Evolutionary conservation across 2,797 vertebrate species (phyloP), one percentile per base, ranked within the genome.

Genomic region (Trachops cirrhosus): DNA sequence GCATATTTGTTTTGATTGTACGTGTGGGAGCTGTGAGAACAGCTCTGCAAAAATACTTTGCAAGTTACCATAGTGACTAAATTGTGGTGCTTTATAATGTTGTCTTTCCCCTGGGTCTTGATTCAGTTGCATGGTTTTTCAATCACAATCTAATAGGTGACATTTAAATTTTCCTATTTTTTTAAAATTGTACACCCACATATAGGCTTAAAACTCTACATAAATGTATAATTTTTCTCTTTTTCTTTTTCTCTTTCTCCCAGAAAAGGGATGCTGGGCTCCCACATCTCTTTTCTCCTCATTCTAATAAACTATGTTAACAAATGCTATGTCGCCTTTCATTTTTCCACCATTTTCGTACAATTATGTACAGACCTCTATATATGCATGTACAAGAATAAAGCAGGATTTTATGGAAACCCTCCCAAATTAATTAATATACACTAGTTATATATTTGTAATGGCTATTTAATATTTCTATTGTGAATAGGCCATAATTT

Each of bases 1-100:
- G 86, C 88, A 67, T 96, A 96, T 98, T 98, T 97, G 86, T 97
- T 98, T 98, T 98, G 86, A 93, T 98, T 93, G 89, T 95, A 74
- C 97, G 0, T 50, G 34, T 97, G 96, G 91, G 97, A 98, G 96
- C 91, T 93, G 68, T 84, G 97, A 96, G 94, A 96, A 96, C 34
- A 37, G 92, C 59, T 96, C 86, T 96, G 92, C 94, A 94, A 96
- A 97, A 98, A 86, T 93, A 89, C 97, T 97, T 95, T 96, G 70
- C 57, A 86, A 92, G 98, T 98, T 98, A 62, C 97, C 91, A 96
- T 97, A 93, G 97, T 71, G 93, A 97, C 97, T 85, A 74, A 94
- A 95, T 67, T 18, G 22, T 88, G 39, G 80, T 92, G 93, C 95
- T 98, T 70, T 96, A 44, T 22, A 37, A 32, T 83, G 74, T 70